Evolutionary conservation across 2,113 vertebrate species (phyloP), one percentile per base, ranked within the genome.

Genomic region (Archocentrus centrarchus): DNA sequence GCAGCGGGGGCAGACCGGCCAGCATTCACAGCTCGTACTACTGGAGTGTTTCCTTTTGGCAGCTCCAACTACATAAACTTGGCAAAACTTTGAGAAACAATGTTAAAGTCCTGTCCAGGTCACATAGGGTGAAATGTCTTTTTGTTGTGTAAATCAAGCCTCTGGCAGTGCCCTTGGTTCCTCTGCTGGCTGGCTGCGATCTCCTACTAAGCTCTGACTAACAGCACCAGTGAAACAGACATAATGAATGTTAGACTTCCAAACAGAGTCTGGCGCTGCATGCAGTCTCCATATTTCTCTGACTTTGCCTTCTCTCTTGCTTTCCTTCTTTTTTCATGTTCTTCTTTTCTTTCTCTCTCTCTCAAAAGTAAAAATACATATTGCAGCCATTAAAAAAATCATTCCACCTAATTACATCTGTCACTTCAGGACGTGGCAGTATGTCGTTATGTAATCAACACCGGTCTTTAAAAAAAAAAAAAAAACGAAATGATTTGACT

Each of bases 81-180:
- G 66, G 84, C 84, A 86, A 88, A 93, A 93, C 73, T 86, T 90
- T 15, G 73, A 80, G 73, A 84, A 86, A 88, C 81, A 80, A 57
- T 41, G 53, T 77, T 79, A 80, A 86, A 90, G 77, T 89, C 57
- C 47, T 6, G 37, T 81, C 44, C 79, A 79, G 89, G 91, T 92
- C 90, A 80, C 64, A 53, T 3, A 24, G 77, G 86, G 91, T 87
- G 85, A 93, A 87, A 86, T 66, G 24, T 81, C 57, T 90, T 83
- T 92, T 89, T 90, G 89, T 87, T 86, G 87, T 89, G 80, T 86
- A 92, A 94, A 93, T 91, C 84, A 84, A 88, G 87, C 63, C 78
- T 80, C 64, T 79, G 87, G 87, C 86, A 64, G 80, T 88, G 70
- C 89, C 80, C 75, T 86, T 88, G 79, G 88, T 88, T 91, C 57